Evolutionary conservation across 2,113 vertebrate species (phyloP).

Genomic region (Arvicanthis niloticus): DNA sequence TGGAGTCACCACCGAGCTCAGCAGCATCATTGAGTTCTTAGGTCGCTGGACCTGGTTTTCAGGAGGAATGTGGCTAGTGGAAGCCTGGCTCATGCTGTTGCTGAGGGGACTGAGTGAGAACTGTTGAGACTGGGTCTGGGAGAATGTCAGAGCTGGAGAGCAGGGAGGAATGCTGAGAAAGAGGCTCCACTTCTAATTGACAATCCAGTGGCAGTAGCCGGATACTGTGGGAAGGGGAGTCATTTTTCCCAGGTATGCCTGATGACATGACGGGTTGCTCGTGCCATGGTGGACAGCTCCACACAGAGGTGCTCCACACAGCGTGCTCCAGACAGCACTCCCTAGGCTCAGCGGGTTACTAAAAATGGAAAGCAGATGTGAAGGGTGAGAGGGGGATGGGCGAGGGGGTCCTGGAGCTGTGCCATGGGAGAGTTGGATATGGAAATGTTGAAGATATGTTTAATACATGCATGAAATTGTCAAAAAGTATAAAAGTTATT

Average conservation of each 20-base stretch:
- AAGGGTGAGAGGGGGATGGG: neutral
- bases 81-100: neutral
- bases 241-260: neutral
- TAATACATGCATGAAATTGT: neutral
- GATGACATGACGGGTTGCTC: neutral
- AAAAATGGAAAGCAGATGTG: neutral
- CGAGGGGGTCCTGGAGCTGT: neutral
- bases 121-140: neutral
- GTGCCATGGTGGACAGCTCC: neutral
- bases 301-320: neutral
- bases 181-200: neutral
- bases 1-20: neutral
- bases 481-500: neutral
- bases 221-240: neutral
- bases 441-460: neutral
- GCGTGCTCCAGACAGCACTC: neutral
- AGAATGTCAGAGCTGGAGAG: neutral
- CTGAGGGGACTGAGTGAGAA: neutral
- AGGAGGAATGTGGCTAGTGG: neutral
- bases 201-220: neutral
- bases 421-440: neutral
- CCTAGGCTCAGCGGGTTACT: neutral
- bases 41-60: neutral
- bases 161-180: neutral
- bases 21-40: neutral